Evolutionary conservation across 2,797 vertebrate genomes (phyloP), one percentile per base, ranked within the genome.

Genomic region (Poeciliopsis paucimaculata): DNA sequence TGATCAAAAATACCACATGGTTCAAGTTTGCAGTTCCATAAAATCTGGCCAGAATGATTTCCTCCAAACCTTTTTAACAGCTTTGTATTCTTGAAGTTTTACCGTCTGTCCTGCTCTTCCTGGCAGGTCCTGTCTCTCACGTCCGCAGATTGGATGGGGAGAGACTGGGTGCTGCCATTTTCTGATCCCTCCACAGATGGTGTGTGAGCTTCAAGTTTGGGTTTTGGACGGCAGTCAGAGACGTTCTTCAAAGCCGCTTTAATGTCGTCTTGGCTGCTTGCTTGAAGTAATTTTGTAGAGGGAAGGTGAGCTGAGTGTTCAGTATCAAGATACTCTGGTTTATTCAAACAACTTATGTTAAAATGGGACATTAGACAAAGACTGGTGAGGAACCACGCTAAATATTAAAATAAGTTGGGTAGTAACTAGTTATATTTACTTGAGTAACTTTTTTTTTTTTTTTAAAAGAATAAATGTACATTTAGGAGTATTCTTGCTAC

Each of bases 131-230:
- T 39, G 2, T 77, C 72, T 46, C 68, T 46, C 66, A 34, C 64
- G n/a, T 46, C 28, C 13, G n/a, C 71, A 74, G 62, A 77, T 36
- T 84, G 53, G 45, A 75, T 1, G 16, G 16, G 7, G 12, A 77
- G 34, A 76, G 31, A 46, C 34, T 28, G 46, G 57, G 71, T 73
- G 18, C 71, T 23, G 75, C 64, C 43, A 60, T 77, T 66, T 77
- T 77, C 75, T 71, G 71, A 75, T 79, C 71, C 31, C n/a, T 51
- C 49, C 78, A 80, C 82, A 80, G 66, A 77, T 75, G 45, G 41
- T 46, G 45, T 41, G 70, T 20, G 20, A 51, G 53, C 72, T 71
- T 74, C 75, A 77, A 64, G 75, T 74, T 76, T 74, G 71, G 15
- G 36, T 45, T 75, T 77, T 80, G 78, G 75, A 72, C 15, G 36